phyloP scores from a whole-genome alignment of 2,113 vertebrate species.

The Bufo bufo region DNA sequence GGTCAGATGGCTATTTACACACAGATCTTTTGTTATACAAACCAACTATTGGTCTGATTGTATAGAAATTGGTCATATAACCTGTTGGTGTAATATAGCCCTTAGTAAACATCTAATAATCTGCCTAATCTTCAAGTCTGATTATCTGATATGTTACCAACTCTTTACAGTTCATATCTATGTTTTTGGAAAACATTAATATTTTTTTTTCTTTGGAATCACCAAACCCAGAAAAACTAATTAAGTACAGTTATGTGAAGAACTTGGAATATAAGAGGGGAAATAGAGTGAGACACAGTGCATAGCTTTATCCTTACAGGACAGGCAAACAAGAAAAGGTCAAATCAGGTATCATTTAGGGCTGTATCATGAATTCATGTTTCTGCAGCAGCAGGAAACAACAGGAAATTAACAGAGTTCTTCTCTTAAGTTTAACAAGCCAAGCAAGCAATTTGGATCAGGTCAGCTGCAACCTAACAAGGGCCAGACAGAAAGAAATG shows the following conservation, averaged over 20 bases:
- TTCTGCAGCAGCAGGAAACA: conserved; percentile 1
- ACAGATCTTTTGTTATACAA: no score
- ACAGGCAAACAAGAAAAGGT: not conserved
- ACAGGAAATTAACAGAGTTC: conserved; percentile 14
- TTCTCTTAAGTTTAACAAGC: not conserved
- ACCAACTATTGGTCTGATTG: no score
- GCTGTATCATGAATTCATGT: not conserved
- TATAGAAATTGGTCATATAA: no score
- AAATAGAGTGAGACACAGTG: not conserved
- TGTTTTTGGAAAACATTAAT: not conserved
- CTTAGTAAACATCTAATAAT: not conserved
- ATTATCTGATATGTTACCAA: not conserved
- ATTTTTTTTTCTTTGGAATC: not conserved
- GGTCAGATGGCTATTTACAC: no score
- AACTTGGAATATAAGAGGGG: not conserved
- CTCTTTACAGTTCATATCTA: not conserved
- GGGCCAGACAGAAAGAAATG: conserved; percentile 1
- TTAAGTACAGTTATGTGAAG: not conserved
- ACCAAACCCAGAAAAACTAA: not conserved
- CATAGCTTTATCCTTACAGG: not conserved
- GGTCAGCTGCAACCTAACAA: conserved; percentile 22
- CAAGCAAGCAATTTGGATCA: conserved; percentile 22
- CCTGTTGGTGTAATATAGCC: no score
- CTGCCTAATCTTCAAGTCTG: not conserved
- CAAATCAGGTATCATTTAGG: not conserved